These are phyloP conservation scores for Apostichopus leukothele DNA, from an alignment of 53 echinoderm and acorn worm species.

Conservation along the genomic window DNA sequence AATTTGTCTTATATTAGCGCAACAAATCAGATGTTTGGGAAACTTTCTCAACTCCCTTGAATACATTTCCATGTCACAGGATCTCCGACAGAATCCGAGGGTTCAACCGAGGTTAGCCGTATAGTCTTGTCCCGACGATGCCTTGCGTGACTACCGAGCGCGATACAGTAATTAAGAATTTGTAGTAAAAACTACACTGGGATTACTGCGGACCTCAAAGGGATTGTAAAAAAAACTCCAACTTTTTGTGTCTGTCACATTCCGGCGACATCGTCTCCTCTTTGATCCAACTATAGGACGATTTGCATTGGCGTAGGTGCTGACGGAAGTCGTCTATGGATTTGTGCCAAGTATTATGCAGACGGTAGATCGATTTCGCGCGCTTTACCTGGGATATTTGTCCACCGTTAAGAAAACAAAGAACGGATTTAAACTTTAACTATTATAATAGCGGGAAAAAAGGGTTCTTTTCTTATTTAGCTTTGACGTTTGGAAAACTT, in stretches of 20 bases:
- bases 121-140: neutral
- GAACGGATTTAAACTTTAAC: neutral
- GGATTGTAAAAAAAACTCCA: constrained; percentile 16
- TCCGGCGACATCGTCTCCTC: constrained; percentile 13
- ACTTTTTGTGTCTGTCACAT: constrained; percentile 11
- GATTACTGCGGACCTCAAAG: constrained; percentile 34
- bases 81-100: neutral
- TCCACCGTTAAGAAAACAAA: neutral
- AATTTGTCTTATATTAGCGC: too few species aligned
- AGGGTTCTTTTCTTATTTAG: neutral
- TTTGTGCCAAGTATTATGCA: neutral
- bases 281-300: neutral
- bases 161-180: constrained; percentile 30
- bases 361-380: neutral
- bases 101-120: constrained; percentile 7
- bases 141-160: constrained; percentile 36
- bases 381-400: neutral
- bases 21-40: too few species aligned
- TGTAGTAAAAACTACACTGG: constrained; percentile 41
- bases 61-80: neutral
- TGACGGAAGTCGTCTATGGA: constrained; percentile 5
- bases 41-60: too few species aligned
- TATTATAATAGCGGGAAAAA: too few species aligned
- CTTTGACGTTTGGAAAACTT: neutral
- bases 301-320: constrained; percentile 8